Conservation (phyloP, 2,113 vertebrate genomes). For the Muscicapa adusta region DNA sequence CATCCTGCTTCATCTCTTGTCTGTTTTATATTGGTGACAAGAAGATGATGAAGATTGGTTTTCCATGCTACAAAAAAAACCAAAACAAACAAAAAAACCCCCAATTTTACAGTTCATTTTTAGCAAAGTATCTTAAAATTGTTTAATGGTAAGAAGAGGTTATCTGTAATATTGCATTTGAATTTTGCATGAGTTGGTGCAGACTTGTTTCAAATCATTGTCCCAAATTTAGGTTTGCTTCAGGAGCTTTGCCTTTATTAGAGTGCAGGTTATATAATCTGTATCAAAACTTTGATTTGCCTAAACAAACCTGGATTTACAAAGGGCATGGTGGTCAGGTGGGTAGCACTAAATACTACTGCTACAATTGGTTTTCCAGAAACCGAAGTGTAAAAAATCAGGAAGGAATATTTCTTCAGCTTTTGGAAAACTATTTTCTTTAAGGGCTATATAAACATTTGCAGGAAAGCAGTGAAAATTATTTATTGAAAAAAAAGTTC, state of each 20-base stretch:
- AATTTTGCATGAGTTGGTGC: neutral
- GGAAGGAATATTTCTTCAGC: neutral
- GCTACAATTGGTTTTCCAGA: neutral
- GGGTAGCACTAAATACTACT: no score
- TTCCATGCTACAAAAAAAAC: neutral
- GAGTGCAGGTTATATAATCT: neutral
- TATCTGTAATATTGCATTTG: neutral
- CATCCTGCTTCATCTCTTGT: neutral
- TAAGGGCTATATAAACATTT: neutral
- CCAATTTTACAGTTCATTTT: neutral
- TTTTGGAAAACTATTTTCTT: neutral
- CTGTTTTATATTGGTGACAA: fast-evolving
- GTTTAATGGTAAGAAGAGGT: neutral
- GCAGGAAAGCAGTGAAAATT: neutral
- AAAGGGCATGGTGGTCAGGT: neutral
- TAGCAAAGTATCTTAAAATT: neutral
- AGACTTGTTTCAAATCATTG: neutral
- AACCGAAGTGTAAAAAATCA: neutral
- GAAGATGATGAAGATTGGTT: neutral
- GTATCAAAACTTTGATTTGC: neutral
- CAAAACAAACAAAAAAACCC: no score
- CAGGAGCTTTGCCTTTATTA: neutral
- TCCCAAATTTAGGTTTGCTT: neutral
- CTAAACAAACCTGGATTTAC: neutral
- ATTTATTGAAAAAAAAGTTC: neutral